phyloP scores from a whole-genome alignment of 1,140 invertebrate genomes.

The Tetragnatha versicolor region DNA sequence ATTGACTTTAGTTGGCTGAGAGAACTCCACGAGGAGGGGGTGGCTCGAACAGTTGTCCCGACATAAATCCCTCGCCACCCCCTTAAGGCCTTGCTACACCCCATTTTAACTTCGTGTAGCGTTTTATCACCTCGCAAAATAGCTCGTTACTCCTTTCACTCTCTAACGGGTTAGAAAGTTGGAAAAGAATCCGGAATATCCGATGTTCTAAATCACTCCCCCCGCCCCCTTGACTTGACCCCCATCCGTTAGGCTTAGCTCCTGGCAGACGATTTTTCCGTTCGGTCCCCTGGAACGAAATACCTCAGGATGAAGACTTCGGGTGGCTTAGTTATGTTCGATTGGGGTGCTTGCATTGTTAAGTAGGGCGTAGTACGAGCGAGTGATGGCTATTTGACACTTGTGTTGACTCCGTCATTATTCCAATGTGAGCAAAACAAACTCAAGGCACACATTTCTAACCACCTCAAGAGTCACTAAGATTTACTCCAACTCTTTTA shows the following conservation, averaged over 20 bases:
- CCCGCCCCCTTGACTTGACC: not conserved
- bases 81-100: not conserved
- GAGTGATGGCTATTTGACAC: no score
- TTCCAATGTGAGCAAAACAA: no score
- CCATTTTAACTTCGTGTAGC: slow-evolving; percentile 34
- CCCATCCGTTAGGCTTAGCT: slow-evolving; percentile 43
- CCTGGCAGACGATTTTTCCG: slow-evolving; percentile 11
- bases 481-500: no score
- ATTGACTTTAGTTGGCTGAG: slow-evolving; percentile 4
- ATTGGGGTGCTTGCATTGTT: no score
- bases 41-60: not conserved
- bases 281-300: no score
- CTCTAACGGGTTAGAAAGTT: slow-evolving; percentile 32
- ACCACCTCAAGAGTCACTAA: no score
- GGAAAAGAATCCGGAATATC: slow-evolving; percentile 37
- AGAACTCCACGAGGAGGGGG: not conserved
- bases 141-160: slow-evolving; percentile 29
- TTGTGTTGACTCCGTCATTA: no score
- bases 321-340: not conserved
- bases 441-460: no score
- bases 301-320: slow-evolving; percentile 15
- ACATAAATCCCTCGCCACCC: not conserved
- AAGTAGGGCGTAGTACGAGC: slow-evolving; percentile 44
- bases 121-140: slow-evolving; percentile 3
- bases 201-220: slow-evolving; percentile 27